phyloP scores from a whole-genome alignment of 2,113 vertebrate species.

The Paralichthys olivaceus region DNA sequence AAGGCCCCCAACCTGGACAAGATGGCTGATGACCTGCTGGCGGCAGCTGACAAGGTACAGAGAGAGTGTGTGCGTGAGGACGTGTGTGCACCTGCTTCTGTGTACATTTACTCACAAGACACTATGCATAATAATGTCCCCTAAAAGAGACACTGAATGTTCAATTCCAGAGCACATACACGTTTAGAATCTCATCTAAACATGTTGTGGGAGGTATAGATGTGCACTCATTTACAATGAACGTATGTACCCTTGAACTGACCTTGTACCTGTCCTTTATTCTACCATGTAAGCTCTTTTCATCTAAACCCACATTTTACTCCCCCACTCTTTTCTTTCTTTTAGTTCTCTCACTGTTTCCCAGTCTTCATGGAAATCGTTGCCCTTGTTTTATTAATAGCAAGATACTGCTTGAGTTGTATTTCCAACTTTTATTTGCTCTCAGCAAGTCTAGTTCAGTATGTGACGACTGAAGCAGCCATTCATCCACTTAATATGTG shows the following conservation, averaged over 20 bases:
- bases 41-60: conserved; percentile 93
- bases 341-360: background rate
- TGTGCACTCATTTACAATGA: background rate
- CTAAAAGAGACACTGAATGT: conserved; percentile 24
- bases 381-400: background rate
- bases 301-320: background rate
- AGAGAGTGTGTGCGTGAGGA: conserved; percentile 18
- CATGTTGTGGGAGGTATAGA: no score
- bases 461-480: conserved; percentile 12
- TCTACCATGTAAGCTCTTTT: background rate
- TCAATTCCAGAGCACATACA: conserved; percentile 3
- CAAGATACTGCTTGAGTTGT: background rate
- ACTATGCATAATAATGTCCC: conserved; percentile 34
- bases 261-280: background rate
- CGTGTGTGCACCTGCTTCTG: conserved; percentile 43
- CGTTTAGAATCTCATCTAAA: background rate
- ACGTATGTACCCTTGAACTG: background rate
- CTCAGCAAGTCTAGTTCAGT: background rate
- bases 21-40: conserved; percentile 96
- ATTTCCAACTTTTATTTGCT: background rate
- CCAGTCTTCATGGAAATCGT: background rate
- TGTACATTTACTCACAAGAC: conserved; percentile 15
- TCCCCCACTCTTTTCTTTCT: background rate
- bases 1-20: conserved; percentile 96
- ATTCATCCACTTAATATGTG: background rate